Evolutionary conservation across 2,113 vertebrate genomes (phyloP), one percentile per base, ranked within the genome.

Genomic region (Eudyptes chrysolophus): DNA sequence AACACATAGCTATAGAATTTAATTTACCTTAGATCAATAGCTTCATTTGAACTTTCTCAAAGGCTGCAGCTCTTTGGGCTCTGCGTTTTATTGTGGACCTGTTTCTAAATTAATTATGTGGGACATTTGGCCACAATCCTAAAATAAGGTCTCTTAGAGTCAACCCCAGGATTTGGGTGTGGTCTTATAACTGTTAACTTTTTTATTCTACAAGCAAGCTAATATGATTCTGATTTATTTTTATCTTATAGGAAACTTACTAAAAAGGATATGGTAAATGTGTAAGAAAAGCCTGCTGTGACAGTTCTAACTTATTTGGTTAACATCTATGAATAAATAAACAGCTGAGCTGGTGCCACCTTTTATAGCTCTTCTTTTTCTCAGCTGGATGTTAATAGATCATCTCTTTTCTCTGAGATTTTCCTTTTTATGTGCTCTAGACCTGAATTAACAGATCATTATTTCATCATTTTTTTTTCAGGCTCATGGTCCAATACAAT

Each of bases 381-480:
- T 42, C 42, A 42, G 42, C 42, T 42, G 42, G 42, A 42, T 42
- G 42, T 42, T 42, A 42, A 42, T 42, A 42, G 42, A 97, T 98
- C 97, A 96, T 97, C 96, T 91, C 70, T 82, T 93, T 91, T 94
- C 66, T 96, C 74, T 82, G 57, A 92, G 92, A 13, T 95, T 97
- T 98, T 97, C 85, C 66, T 97, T 96, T 85, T 90, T 90, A 84
- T 96, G 90, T 97, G 77, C 84, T 96, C 54, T 84, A 88, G 95
- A 92, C 89, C 83, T 93, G 95, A 98, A 98, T 98, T 97, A 98
- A 93, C 82, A 97, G 87, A 94, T 95, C 94, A 87, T 98, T 97
- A 97, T 93, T 94, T 92, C 52, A 32, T 87, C 38, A 82, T 36
- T 60, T 42, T 85, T 68, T 90, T 95, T 94, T 55, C 92, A 86